Conservation (phyloP, 2,797 vertebrate species). For the Premnoplex brunnescens region DNA sequence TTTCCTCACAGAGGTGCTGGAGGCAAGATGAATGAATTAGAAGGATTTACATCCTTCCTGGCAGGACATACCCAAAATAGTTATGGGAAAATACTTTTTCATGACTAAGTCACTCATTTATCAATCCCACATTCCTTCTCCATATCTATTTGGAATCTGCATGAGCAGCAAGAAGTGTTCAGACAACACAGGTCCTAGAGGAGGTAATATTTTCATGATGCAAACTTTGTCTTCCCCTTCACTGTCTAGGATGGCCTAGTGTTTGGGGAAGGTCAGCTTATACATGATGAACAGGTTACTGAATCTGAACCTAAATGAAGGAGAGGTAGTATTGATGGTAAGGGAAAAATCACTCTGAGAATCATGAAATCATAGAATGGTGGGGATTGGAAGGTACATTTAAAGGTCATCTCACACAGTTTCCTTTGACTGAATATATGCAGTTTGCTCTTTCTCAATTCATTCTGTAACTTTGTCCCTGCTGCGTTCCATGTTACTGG, state of each 20-base stretch:
- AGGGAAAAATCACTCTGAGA: background rate
- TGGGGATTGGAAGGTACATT: background rate
- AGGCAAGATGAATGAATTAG: background rate
- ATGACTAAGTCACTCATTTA: background rate
- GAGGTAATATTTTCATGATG: background rate
- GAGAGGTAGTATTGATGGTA: background rate
- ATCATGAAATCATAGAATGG: background rate
- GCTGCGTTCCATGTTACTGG: background rate
- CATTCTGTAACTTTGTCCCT: background rate
- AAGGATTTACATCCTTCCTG: background rate
- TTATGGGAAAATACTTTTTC: background rate
- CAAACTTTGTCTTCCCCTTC: background rate
- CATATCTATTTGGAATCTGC: background rate
- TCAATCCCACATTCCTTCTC: background rate
- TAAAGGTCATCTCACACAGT: background rate
- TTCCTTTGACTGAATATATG: background rate
- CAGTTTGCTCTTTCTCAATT: background rate
- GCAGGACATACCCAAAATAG: background rate
- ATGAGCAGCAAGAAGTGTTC: background rate
- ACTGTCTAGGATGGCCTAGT: background rate
- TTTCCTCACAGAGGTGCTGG: background rate
- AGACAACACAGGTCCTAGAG: background rate
- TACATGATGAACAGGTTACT: background rate
- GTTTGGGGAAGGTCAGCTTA: background rate
- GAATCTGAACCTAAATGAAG: background rate